These are phyloP conservation scores for Lobophora halterata DNA, from an alignment of 2,888 invertebrate species.

Conservation along the genomic window DNA sequence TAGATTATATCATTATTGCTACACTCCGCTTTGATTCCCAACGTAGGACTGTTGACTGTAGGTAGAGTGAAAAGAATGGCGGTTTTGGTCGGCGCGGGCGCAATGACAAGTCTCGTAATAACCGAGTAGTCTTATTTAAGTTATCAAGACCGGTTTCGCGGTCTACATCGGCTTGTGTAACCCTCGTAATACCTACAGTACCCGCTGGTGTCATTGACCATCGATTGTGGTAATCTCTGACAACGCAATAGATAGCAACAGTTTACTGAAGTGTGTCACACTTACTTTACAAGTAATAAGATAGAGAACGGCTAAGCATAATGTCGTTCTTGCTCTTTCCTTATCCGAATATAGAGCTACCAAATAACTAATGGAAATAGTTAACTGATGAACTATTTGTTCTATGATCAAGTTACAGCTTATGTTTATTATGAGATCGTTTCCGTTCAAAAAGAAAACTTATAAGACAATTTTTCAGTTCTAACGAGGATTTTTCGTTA, in stretches of 20 bases:
- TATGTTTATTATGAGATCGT: too few relatives aligned
- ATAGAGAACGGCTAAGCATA: too few relatives aligned
- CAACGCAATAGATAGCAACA: slow-evolving; percentile 11
- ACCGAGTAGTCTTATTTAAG: slow-evolving; percentile 30
- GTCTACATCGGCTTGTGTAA: slow-evolving; percentile 42
- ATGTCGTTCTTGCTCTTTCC: too few relatives aligned
- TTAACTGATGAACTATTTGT: too few relatives aligned
- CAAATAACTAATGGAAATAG: too few relatives aligned
- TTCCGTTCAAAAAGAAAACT: too few relatives aligned
- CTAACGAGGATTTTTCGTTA: too few relatives aligned
- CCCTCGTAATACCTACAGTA: slow-evolving; percentile 38
- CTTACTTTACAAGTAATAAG: too few relatives aligned
- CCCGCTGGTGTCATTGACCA: slow-evolving; percentile 31
- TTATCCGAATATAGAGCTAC: too few relatives aligned
- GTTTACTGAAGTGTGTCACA: slow-evolving; percentile 1
- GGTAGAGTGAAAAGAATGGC: slow-evolving; percentile 10
- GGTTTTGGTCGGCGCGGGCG: slow-evolving; percentile 34
- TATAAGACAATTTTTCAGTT: too few relatives aligned
- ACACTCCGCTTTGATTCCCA: slow-evolving; percentile 1
- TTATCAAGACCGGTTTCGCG: slow-evolving; percentile 38
- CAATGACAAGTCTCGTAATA: slow-evolving; percentile 21
- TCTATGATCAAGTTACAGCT: too few relatives aligned
- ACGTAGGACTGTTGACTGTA: slow-evolving; percentile 9
- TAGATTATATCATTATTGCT: too few relatives aligned
- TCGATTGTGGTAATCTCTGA: slow-evolving; percentile 23